Evolutionary conservation across 2,888 invertebrate species (phyloP).

Genomic region (Anoncus sp.): DNA sequence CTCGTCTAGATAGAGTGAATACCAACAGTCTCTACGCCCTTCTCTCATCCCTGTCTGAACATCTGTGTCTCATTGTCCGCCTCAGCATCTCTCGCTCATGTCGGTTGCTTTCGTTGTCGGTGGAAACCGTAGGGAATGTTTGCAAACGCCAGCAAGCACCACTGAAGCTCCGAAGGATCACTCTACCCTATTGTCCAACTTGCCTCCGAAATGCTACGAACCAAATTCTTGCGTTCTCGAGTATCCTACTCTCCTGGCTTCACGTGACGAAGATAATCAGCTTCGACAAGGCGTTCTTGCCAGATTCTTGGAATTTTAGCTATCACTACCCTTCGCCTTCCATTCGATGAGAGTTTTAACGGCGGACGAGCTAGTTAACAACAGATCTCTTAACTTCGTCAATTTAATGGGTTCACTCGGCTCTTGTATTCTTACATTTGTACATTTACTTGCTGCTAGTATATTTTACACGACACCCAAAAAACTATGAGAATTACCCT

Average conservation of each 20-base stretch:
- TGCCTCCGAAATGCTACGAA: slow-evolving; percentile 36
- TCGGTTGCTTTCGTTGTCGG: slow-evolving; percentile 26
- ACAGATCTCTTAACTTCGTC: slow-evolving; percentile 43
- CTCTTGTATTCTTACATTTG: not conserved
- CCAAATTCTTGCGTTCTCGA: slow-evolving; percentile 63
- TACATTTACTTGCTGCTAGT: not conserved
- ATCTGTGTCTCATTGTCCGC: slow-evolving; percentile 50
- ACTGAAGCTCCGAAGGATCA: slow-evolving; percentile 49
- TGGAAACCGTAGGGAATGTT: slow-evolving; percentile 65
- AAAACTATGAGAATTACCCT: slow-evolving; percentile 8
- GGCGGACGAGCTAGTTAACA: slow-evolving; percentile 27
- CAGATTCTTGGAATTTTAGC: slow-evolving; percentile 56
- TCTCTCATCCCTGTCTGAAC: slow-evolving; percentile 39
- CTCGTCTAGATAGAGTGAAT: slow-evolving; percentile 63
- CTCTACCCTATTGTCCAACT: slow-evolving; percentile 33
- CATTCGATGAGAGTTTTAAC: slow-evolving; percentile 36
- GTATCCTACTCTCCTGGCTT: slow-evolving; percentile 37
- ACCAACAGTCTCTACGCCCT: slow-evolving; percentile 36
- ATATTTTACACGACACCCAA: not conserved
- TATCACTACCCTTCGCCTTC: slow-evolving; percentile 11
- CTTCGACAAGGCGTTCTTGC: slow-evolving; percentile 44
- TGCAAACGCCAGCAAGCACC: slow-evolving; percentile 60
- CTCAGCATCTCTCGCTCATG: slow-evolving; percentile 37
- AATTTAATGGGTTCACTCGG: slow-evolving; percentile 9
- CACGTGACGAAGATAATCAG: slow-evolving; percentile 11